phyloP scores from a whole-genome alignment of 2,113 vertebrate species.

The Oriolus oriolus region DNA sequence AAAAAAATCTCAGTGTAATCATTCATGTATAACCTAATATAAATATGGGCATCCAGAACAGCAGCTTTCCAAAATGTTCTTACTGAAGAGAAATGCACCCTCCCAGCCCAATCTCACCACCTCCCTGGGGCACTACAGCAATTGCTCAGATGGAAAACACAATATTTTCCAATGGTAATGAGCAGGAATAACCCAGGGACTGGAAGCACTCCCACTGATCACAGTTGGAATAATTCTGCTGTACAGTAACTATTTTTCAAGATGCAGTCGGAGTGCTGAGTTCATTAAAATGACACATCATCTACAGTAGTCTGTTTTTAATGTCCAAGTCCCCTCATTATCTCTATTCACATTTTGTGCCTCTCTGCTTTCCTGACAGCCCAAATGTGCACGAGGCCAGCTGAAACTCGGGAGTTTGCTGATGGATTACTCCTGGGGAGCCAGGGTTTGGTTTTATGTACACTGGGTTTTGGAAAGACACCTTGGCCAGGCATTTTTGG shows the following conservation, averaged over 20 bases:
- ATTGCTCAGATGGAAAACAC: constrained; percentile 23
- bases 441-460: background rate
- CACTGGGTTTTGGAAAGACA: background rate
- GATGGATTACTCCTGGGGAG: background rate
- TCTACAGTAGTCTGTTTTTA: background rate
- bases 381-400: background rate
- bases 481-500: background rate
- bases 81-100: background rate
- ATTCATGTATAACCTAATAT: constrained; percentile 11
- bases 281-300: constrained; percentile 37
- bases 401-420: background rate
- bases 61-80: constrained; percentile 32
- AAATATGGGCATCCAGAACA: background rate
- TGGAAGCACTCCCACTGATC: constrained; percentile 29
- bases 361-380: background rate
- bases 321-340: background rate
- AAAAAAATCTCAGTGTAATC: background rate
- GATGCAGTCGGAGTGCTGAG: background rate
- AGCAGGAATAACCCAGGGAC: constrained; percentile 38
- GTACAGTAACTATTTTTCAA: background rate
- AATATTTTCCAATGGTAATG: constrained; percentile 52
- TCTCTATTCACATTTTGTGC: background rate
- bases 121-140: constrained; percentile 41
- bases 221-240: constrained; percentile 28
- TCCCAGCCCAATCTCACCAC: background rate